These are phyloP conservation scores for Drosophila varians DNA, from an alignment of 1,140 invertebrate species.

Conservation along the genomic window DNA sequence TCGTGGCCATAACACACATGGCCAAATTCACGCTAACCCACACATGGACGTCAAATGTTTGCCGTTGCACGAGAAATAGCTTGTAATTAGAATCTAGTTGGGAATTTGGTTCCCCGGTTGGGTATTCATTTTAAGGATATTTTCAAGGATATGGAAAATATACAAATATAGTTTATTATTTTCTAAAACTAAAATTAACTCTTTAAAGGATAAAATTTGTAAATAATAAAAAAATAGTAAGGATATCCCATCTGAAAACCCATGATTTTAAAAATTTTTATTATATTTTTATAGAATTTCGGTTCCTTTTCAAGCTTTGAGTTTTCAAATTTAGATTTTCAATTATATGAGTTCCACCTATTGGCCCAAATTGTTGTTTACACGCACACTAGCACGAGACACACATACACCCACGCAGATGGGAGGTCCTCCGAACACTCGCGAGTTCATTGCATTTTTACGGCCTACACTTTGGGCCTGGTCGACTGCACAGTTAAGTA, in stretches of 20 bases:
- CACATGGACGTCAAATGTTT: slow-evolving; percentile 18
- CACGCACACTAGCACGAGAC: slow-evolving; percentile 25
- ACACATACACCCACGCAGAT: slow-evolving; percentile 10
- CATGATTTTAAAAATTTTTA: too few relatives aligned
- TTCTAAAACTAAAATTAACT: too few relatives aligned
- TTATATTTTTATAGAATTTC: background rate
- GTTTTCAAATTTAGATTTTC: slow-evolving; percentile 69
- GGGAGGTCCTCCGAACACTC: slow-evolving; percentile 21
- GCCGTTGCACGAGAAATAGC: background rate
- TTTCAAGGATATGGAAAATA: too few relatives aligned
- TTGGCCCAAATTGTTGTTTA: slow-evolving; percentile 60
- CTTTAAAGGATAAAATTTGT: too few relatives aligned
- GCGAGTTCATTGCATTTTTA: slow-evolving; percentile 54
- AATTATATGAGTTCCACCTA: slow-evolving; percentile 68
- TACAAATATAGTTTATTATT: background rate
- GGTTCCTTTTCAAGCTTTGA: slow-evolving; percentile 32
- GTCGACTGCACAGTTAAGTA: slow-evolving; percentile 58
- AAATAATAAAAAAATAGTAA: too few relatives aligned
- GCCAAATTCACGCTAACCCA: background rate
- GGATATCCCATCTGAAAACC: too few relatives aligned
- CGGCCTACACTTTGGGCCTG: slow-evolving; percentile 46
- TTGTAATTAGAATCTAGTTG: slow-evolving; percentile 30
- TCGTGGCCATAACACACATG: slow-evolving; percentile 5
- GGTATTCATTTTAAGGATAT: too few relatives aligned
- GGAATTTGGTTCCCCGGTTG: too few relatives aligned